Base-by-base conservation (phyloP, 2,113 vertebrate species). In the Apteryx mantelli region DNA sequence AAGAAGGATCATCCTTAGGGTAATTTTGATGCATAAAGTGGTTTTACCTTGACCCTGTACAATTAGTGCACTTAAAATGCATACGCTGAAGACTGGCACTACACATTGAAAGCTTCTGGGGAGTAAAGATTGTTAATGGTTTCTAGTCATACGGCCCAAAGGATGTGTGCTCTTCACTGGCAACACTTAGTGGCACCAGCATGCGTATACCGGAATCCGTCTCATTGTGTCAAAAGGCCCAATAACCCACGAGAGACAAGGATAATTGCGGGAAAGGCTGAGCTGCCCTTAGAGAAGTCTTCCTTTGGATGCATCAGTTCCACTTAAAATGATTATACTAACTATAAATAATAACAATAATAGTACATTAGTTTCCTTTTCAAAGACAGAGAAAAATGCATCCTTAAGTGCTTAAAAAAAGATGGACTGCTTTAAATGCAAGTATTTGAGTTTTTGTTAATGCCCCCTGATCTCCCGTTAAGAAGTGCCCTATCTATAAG, bases 311-410 rank as follows among this genome's bases (percentile, higher is more conserved):
- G 10, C 53, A 77, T 53, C 66, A 17, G 17, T 78, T 91, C 46
- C 76, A 76, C 50, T 86, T 95, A 78, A 92, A 93, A 38, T 76
- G 25, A 75, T 88, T 84, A 26, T 56, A 64, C 26, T 7, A 21
- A 16, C 36, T 76, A 56, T 73, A 96, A 92, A 89, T 82, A 89
- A 74, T 82, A 79, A 71, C 52, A 87, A 70, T n/a, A 91, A 85
- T 76, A 79, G 82, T 64, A 42, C 25, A 22, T 56, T 82, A 69
- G 21, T 11, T 79, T 40, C 36, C 14, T 81, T 86, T 86, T 64
- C 40, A 78, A 91, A 70, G 16, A 81, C 11, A 60, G 32, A 63
- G 13, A 32, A 75, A 80, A 58, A 78, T 16, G 17, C 60, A 36
- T 13, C 9, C 25, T 1, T 17, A 77, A 86, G 10, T 61, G 22